Evolutionary conservation across 2,797 vertebrate species (phyloP), one percentile per base, ranked within the genome.

Genomic region (Cygnus olor): DNA sequence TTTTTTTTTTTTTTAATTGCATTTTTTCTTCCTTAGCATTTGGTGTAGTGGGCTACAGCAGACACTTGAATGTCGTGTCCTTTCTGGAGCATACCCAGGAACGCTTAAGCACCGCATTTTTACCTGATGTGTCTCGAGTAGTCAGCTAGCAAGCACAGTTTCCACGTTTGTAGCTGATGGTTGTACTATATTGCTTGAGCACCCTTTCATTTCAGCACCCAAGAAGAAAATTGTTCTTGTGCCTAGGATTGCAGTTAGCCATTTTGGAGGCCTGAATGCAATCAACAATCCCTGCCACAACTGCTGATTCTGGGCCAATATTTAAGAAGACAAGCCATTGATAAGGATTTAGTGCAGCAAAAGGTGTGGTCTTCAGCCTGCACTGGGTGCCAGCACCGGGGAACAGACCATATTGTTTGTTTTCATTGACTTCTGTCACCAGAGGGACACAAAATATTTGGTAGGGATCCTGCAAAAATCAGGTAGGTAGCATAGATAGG

Each of bases 11-110:
- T 85, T 92, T 44, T 3, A 74, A 76, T 80, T 79, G 25, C 60
- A 42, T 42, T 95, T 91, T 91, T 91, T 88, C 72, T 70, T 89
- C 60, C 58, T 63, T 63, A 94, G 71, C 58, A 60, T n/a, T 78
- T 73, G 36, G 44, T 86, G 25, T 66, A 68, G 78, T 34, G 40
- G 44, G 61, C 49, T 85, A 38, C 49, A 77, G 53, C 7, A 44
- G 85, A 38, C 36, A 84, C 44, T 85, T 92, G 27, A 9, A 40
- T 82, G 11, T 91, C 53, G 24, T 20, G 24, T 42, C 68, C 30
- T 66, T 86, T 87, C 65, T 45, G 36, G 83, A 93, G 89, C 38
- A 28, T 9, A 14, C 51, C 38, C 49, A 45, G 87, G 58, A 85
- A 58, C 27, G 72, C 40, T 80, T 79, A 44, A 89, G 44, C 36